Percentiles rank a stretch among this genome's conserved stretches.
Evolutionary conservation across 2,113 vertebrate genomes (phyloP).

Genomic region (Pteruthius melanotis): DNA sequence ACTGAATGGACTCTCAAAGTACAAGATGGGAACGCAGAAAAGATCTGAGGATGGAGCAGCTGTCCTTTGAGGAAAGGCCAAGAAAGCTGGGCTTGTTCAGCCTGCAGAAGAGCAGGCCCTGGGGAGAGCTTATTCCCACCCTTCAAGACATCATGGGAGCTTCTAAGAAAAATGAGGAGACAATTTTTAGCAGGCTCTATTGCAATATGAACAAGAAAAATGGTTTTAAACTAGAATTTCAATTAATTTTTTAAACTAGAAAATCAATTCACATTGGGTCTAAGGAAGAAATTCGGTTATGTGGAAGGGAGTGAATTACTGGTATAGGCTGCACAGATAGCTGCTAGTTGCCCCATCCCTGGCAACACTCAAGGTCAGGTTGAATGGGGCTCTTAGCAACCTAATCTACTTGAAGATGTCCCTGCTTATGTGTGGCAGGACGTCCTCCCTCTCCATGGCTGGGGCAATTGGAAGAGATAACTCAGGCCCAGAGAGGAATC

Average conservation of each 20-base stretch:
- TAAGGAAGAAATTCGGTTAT: background rate
- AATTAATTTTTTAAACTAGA: too few relatives aligned
- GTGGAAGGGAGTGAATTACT: background rate
- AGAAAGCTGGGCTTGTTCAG: background rate
- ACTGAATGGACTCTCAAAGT: background rate
- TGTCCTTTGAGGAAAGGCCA: background rate
- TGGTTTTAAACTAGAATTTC: background rate
- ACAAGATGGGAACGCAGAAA: background rate
- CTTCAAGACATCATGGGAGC: background rate
- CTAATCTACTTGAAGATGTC: background rate
- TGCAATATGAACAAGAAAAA: fast-evolving
- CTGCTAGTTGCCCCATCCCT: background rate
- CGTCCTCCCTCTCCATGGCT: too few relatives aligned
- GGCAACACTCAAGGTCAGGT: background rate
- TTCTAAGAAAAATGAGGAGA: background rate
- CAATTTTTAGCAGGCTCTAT: background rate
- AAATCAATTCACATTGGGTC: background rate
- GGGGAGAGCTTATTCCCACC: background rate
- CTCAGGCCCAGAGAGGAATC: too few relatives aligned
- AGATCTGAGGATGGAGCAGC: background rate
- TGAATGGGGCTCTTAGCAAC: background rate
- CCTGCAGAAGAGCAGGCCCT: background rate
- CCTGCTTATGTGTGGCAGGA: too few relatives aligned
- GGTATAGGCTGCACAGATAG: background rate
- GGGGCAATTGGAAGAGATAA: too few relatives aligned